Percentiles rank a stretch among this genome's conserved stretches.
Conservation (phyloP, 1,140 invertebrate species). For the Muscidifurax raptorellus region DNA sequence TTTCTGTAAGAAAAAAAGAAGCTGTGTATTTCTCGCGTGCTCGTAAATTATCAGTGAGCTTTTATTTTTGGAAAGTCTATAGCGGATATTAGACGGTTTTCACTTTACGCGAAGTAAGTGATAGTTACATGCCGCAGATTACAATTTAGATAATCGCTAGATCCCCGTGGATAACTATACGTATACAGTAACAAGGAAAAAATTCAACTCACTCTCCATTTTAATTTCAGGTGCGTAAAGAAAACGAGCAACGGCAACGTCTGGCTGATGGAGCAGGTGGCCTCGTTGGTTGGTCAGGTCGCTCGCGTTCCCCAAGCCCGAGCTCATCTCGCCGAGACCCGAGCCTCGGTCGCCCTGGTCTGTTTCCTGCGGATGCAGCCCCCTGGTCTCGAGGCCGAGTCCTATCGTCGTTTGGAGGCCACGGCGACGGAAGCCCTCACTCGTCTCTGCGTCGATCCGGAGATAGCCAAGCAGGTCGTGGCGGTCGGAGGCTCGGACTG, state of each 20-base stretch:
- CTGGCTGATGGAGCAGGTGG: constrained; percentile 85
- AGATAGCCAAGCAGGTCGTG: constrained; percentile 84
- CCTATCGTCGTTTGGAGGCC: constrained; percentile 83
- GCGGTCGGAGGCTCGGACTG: constrained; percentile 85
- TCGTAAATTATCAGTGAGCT: not conserved
- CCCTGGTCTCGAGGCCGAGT: constrained; percentile 79
- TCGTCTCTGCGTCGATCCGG: constrained; percentile 83
- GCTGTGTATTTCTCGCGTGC: too few relatives aligned
- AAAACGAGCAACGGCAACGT: constrained; percentile 71
- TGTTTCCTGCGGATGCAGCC: constrained; percentile 84
- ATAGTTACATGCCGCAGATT: too few relatives aligned
- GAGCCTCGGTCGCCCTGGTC: constrained; percentile 84
- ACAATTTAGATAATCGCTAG: too few relatives aligned
- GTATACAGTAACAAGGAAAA: not conserved
- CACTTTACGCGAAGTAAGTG: not conserved
- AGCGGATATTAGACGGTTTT: not conserved
- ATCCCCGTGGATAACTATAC: not conserved
- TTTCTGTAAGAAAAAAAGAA: too few relatives aligned
- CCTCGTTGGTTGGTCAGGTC: constrained; percentile 88
- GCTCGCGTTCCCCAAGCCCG: constrained; percentile 81
- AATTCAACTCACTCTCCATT: not conserved
- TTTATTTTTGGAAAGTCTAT: not conserved
- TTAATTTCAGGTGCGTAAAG: constrained; percentile 68
- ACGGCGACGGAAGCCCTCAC: constrained; percentile 91
- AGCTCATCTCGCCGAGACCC: constrained; percentile 77